Evolutionary conservation across 2,113 vertebrate genomes (phyloP).

Genomic region (Xiphophorus hellerii): DNA sequence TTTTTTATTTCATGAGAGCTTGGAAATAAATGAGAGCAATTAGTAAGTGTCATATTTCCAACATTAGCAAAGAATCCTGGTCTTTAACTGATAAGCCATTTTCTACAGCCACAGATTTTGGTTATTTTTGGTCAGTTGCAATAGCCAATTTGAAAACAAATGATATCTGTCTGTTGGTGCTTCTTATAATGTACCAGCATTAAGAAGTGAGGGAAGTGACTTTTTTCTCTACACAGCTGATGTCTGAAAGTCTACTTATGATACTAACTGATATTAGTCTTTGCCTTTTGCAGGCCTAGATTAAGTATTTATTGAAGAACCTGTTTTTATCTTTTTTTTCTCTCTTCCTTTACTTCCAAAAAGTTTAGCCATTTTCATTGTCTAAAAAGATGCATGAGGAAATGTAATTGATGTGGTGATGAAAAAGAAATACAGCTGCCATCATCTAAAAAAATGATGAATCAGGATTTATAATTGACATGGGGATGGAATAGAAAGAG

Average conservation of each 20-base stretch:
- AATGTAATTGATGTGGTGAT: constrained; percentile 58
- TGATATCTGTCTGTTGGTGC: too few species aligned
- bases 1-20: neutral
- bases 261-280: constrained; percentile 10
- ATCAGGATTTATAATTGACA: constrained; percentile 58
- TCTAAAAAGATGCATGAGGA: constrained; percentile 54
- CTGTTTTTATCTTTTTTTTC: constrained; percentile 52
- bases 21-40: neutral
- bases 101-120: neutral
- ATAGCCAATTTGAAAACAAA: neutral
- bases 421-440: constrained; percentile 35
- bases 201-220: too few species aligned
- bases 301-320: constrained; percentile 52
- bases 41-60: neutral
- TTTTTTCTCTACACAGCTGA: too few species aligned
- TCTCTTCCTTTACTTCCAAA: constrained; percentile 51
- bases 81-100: neutral
- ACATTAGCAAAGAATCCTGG: neutral
- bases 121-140: neutral
- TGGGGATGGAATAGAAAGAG: constrained; percentile 53
- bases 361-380: constrained; percentile 57
- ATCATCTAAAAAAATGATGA: constrained; percentile 62
- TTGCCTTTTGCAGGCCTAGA: constrained; percentile 40
- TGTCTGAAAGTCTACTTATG: neutral
- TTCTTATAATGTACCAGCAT: too few species aligned